These are phyloP conservation scores for Cebus imitator DNA, from an alignment of 2,113 vertebrate genomes.

Conservation along the genomic window DNA sequence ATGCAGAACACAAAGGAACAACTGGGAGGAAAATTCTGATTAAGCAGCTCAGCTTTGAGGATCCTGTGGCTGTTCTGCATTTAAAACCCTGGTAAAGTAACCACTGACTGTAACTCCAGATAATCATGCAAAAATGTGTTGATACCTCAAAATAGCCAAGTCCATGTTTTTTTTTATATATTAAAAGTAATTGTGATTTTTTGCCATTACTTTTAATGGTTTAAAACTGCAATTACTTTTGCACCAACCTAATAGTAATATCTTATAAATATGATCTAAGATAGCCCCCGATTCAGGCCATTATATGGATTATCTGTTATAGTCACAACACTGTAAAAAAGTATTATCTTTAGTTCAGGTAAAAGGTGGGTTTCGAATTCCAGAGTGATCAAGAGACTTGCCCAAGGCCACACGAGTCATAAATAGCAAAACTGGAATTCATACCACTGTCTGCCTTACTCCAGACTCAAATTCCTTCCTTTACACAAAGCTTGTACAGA, in stretches of 20 bases:
- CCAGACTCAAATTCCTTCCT: not conserved
- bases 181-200: too few species aligned
- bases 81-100: not conserved
- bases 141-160: not conserved
- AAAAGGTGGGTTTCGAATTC: not conserved
- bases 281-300: not conserved
- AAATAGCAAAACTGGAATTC: not conserved
- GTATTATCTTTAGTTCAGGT: not conserved
- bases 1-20: constrained; percentile 2
- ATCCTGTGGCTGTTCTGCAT: not conserved
- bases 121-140: not conserved
- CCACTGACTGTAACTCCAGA: not conserved
- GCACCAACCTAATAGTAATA: not conserved
- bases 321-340: not conserved
- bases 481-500: not conserved
- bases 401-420: not conserved
- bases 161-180: not conserved
- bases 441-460: accelerated
- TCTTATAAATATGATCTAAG: not conserved
- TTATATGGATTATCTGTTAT: not conserved
- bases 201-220: too few species aligned
- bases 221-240: too few species aligned
- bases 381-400: not conserved
- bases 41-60: constrained; percentile 13
- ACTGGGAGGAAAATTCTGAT: constrained; percentile 5